These are phyloP conservation scores for Catamblyrhynchus diadema DNA, from an alignment of 2,797 vertebrate genomes.

Conservation along the genomic window DNA sequence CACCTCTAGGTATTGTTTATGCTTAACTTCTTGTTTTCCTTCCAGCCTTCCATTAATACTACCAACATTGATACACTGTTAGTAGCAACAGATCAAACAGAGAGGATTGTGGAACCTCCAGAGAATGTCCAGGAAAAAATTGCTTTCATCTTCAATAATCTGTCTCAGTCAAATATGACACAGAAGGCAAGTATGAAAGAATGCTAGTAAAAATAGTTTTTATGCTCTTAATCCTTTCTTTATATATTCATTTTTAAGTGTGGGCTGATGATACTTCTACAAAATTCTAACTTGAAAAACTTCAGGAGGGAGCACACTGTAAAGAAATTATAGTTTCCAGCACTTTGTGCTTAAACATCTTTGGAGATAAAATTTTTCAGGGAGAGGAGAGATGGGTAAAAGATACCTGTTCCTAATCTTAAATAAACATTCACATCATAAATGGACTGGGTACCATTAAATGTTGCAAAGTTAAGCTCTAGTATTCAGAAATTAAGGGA, in stretches of 20 bases:
- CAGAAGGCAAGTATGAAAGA: conserved; percentile 87
- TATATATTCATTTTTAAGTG: not conserved
- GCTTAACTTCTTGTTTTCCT: not conserved
- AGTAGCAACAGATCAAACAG: conserved; percentile 97
- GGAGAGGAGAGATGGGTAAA: not conserved
- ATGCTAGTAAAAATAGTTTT: not conserved
- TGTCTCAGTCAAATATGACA: conserved; percentile 99
- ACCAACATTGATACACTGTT: conserved; percentile 98
- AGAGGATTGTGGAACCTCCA: conserved; percentile 96
- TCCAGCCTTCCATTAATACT: conserved; percentile 97
- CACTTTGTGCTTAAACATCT: not conserved
- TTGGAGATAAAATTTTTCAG: not conserved
- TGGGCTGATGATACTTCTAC: not conserved
- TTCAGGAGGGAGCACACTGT: too few species aligned
- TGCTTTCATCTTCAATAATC: conserved; percentile 98
- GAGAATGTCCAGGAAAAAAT: conserved; percentile 99
- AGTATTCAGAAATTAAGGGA: not conserved
- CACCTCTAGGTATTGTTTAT: not conserved
- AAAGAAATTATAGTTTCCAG: not conserved
- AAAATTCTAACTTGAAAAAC: not conserved
- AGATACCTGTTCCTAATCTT: not conserved
- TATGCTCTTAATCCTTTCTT: not conserved
- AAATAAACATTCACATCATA: not conserved
- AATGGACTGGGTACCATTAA: not conserved
- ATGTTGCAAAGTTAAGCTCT: not conserved